Conservation (phyloP, 2,797 vertebrate species). For the Rhadinocentrus ornatus region DNA sequence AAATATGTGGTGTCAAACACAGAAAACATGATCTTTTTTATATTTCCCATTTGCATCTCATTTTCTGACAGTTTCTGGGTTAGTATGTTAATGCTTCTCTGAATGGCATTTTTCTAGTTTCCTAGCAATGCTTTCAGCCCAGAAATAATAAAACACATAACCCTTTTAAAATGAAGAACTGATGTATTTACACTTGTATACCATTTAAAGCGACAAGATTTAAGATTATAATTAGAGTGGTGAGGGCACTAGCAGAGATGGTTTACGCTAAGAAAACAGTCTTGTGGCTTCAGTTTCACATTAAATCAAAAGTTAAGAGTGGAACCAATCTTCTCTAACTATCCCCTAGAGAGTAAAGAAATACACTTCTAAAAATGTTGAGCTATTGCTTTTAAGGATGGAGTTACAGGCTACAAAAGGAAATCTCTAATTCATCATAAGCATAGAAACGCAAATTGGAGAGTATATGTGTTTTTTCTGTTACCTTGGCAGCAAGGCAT, state of each 20-base stretch:
- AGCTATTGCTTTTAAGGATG: constrained; percentile 12
- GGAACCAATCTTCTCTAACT: neutral
- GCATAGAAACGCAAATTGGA: constrained; percentile 14
- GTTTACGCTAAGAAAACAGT: constrained; percentile 3
- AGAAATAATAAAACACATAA: neutral
- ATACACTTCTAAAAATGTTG: neutral
- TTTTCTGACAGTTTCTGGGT: neutral
- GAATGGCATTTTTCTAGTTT: neutral
- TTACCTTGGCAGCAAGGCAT: constrained; percentile 91
- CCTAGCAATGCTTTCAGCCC: neutral
- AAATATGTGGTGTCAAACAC: neutral
- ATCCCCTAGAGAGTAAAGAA: neutral
- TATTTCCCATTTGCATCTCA: neutral
- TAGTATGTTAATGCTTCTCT: neutral
- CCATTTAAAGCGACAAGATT: constrained; percentile 3
- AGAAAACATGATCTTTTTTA: neutral
- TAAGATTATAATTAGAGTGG: neutral
- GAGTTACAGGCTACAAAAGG: neutral
- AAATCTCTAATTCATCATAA: constrained; percentile 17
- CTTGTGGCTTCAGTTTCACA: constrained; percentile 7
- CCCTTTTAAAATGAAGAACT: neutral
- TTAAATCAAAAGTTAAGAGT: neutral
- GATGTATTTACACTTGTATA: neutral
- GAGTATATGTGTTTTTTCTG: constrained; percentile 26
- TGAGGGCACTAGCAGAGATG: neutral